phyloP scores from a whole-genome alignment of 2,113 vertebrate species.

The Sula dactylatra region DNA sequence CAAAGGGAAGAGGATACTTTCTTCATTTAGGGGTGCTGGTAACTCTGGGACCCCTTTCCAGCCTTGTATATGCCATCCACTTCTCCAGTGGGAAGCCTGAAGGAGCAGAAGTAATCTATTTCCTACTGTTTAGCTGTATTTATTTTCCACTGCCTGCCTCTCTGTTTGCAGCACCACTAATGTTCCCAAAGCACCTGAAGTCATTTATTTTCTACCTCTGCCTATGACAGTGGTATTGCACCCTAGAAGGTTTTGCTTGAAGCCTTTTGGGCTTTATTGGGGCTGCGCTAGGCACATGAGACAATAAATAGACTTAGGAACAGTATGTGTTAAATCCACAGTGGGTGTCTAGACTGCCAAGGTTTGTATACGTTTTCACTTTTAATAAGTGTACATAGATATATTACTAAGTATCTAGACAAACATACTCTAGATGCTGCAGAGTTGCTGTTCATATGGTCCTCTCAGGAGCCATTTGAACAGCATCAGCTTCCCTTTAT shows the following conservation, averaged over 20 bases:
- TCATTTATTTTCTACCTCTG: conserved; percentile 45
- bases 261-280: conserved; percentile 1
- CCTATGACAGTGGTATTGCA: conserved; percentile 7
- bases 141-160: conserved; percentile 47
- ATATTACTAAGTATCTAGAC: conserved; percentile 3
- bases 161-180: conserved; percentile 19
- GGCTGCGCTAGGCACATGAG: not conserved
- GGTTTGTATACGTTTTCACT: not conserved
- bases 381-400: conserved; percentile 20
- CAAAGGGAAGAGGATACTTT: not conserved
- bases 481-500: not conserved
- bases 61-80: not conserved
- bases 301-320: conserved; percentile 23
- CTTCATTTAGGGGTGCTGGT: not conserved
- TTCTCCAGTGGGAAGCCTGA: not conserved
- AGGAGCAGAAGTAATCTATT: conserved; percentile 30
- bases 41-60: not conserved
- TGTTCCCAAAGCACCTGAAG: conserved; percentile 44
- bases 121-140: conserved; percentile 35
- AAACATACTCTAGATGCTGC: not conserved
- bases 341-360: not conserved
- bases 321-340: not conserved
- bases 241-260: conserved; percentile 22
- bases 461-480: conserved; percentile 36
- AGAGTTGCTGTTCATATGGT: not conserved